These are phyloP conservation scores for Oxyscelio sp. DNA, from an alignment of 2,888 invertebrate species.

Conservation along the genomic window DNA sequence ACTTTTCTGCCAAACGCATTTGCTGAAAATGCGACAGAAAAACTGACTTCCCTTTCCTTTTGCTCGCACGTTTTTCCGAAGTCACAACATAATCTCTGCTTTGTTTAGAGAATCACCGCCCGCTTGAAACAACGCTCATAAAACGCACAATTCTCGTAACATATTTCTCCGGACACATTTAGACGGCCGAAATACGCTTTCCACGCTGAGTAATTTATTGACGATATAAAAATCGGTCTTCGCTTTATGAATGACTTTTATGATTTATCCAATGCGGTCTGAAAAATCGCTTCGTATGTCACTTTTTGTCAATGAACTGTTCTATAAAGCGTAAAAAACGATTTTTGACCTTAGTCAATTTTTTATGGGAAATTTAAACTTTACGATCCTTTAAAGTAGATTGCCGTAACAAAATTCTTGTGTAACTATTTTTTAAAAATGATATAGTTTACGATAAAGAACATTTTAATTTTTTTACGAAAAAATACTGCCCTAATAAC, in stretches of 20 bases:
- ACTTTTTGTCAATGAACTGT: constrained; percentile 28
- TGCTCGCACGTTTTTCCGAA: constrained; percentile 35
- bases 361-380: not conserved
- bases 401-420: no score
- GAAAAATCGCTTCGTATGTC: not conserved
- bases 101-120: constrained; percentile 18
- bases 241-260: constrained; percentile 28
- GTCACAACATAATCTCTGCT: constrained; percentile 49
- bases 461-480: no score
- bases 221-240: constrained; percentile 22
- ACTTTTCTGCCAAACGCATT: constrained; percentile 40
- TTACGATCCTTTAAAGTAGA: constrained; percentile 11
- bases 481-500: no score
- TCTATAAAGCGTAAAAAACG: constrained; percentile 23
- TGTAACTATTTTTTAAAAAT: no score
- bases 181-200: constrained; percentile 19
- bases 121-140: constrained; percentile 26
- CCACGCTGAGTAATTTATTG: constrained; percentile 45
- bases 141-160: constrained; percentile 23
- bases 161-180: constrained; percentile 36
- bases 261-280: constrained; percentile 28
- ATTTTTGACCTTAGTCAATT: constrained; percentile 46
- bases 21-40: constrained; percentile 55
- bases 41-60: constrained; percentile 31
- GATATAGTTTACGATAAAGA: no score